A percentile compares a stretch with the other conserved stretches of the same genome.
Evolutionary conservation across 2,797 vertebrate species (phyloP).

Genomic region (Lutjanus argentimaculatus): DNA sequence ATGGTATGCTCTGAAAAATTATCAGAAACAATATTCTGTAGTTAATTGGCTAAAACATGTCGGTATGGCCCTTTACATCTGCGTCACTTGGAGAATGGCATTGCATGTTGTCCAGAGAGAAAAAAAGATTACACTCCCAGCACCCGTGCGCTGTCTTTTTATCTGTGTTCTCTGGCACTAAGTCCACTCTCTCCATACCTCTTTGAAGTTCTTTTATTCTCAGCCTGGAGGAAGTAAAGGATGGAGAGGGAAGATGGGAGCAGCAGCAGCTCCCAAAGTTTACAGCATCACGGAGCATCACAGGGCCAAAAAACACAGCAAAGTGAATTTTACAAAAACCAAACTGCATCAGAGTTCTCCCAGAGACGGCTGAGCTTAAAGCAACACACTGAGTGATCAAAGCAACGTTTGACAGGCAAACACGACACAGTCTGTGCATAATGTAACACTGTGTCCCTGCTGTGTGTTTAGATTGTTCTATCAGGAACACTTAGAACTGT

Average conservation of each 20-base stretch:
- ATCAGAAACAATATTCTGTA: neutral
- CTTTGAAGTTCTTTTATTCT: conserved; percentile 16
- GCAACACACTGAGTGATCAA: neutral
- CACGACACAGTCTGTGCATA: neutral
- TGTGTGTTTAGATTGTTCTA: neutral
- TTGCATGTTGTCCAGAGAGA: neutral
- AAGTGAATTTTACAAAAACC: neutral
- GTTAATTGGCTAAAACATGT: neutral
- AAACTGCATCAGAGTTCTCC: neutral
- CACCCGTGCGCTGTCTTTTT: neutral
- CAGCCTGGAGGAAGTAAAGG: conserved; percentile 5
- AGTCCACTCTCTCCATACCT: neutral
- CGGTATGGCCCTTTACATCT: neutral
- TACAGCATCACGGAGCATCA: neutral
- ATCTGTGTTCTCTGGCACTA: neutral
- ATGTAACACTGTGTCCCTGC: neutral
- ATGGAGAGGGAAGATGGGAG: neutral
- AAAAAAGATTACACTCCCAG: neutral
- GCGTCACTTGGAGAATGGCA: neutral
- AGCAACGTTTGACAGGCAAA: neutral
- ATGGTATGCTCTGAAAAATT: neutral
- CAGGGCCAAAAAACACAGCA: neutral
- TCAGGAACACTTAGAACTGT: neutral
- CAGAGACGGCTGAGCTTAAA: neutral
- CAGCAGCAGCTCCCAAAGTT: neutral